Evolutionary conservation across 2,113 vertebrate genomes (phyloP).

Genomic region (Guaruba guarouba): DNA sequence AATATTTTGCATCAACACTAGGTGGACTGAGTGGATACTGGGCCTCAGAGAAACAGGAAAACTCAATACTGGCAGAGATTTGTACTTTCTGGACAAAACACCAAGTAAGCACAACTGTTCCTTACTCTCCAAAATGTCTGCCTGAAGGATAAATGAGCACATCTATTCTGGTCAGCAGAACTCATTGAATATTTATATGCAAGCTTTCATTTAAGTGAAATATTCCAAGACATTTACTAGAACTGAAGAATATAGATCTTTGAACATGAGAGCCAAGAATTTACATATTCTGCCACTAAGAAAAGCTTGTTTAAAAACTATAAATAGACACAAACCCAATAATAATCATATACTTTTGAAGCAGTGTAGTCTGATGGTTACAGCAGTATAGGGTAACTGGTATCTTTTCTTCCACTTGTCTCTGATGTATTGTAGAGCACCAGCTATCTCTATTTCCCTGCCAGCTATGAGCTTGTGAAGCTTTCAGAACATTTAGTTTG

Average conservation of each 20-base stretch:
- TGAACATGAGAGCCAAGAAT: slow-evolving; percentile 56
- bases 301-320: slow-evolving; percentile 7
- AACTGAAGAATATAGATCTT: slow-evolving; percentile 56
- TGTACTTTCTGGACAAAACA: slow-evolving; percentile 60
- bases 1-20: slow-evolving; percentile 26
- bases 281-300: slow-evolving; percentile 34
- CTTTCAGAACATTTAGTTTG: neutral
- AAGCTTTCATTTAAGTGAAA: slow-evolving; percentile 72
- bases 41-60: slow-evolving; percentile 35
- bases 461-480: neutral
- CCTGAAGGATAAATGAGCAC: slow-evolving; percentile 69
- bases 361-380: neutral
- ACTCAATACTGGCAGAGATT: neutral
- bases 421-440: neutral
- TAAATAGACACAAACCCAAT: neutral
- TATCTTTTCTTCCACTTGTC: neutral
- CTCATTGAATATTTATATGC: slow-evolving; percentile 77
- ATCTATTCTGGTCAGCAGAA: slow-evolving; percentile 78
- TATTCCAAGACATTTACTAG: slow-evolving; percentile 68
- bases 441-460: neutral
- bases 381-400: neutral
- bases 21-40: slow-evolving; percentile 5
- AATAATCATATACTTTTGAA: slow-evolving; percentile 12
- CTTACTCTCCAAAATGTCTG: slow-evolving; percentile 58
- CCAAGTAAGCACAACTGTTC: slow-evolving; percentile 44